phyloP scores from a whole-genome alignment of 2,888 invertebrate species.

The Tipula lateralis region DNA sequence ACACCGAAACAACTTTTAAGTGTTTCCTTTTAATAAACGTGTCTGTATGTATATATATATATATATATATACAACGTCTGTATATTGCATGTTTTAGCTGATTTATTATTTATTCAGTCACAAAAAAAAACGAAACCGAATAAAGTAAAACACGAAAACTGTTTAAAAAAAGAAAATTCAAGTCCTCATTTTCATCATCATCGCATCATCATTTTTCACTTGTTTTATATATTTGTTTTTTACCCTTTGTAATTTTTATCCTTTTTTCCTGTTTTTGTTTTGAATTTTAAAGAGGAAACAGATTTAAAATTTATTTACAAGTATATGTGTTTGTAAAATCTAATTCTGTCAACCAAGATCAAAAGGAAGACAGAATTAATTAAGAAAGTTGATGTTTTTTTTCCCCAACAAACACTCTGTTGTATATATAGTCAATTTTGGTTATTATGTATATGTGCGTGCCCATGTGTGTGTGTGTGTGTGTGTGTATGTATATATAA shows the following conservation, averaged over 20 bases:
- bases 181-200: slow-evolving; percentile 11
- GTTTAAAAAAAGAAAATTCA: not conserved
- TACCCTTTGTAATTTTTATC: not conserved
- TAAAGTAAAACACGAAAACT: not conserved
- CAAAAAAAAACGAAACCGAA: not conserved
- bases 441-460: not conserved
- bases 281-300: not conserved
- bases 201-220: slow-evolving; percentile 24
- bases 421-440: not conserved
- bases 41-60: not conserved
- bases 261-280: not conserved
- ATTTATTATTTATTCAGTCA: not conserved
- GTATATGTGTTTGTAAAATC: not conserved
- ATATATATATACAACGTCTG: not conserved
- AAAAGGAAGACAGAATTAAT: not conserved
- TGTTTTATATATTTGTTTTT: not conserved
- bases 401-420: not conserved
- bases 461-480: not conserved
- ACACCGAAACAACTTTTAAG: slow-evolving; percentile 7
- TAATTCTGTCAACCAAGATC: slow-evolving; percentile 19
- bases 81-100: not conserved
- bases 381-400: slow-evolving; percentile 15
- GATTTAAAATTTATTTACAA: not conserved
- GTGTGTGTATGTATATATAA: not conserved
- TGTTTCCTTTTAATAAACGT: not conserved